phyloP scores from a whole-genome alignment of 2,888 invertebrate species.

The Ophion obscuratus region DNA sequence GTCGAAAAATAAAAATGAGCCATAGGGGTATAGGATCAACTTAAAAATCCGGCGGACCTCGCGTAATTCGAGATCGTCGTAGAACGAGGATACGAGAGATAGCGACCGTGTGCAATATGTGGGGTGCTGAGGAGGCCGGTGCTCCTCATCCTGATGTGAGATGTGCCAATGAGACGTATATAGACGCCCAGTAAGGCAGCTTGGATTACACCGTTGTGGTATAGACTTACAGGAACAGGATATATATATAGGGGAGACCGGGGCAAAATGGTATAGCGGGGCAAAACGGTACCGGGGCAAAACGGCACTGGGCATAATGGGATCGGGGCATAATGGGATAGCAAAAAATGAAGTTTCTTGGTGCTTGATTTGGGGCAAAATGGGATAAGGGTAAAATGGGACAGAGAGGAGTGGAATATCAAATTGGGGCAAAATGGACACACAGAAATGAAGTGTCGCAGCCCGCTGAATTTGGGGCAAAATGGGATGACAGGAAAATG shows the following conservation, averaged over 20 bases:
- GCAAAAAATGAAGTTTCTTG: no score
- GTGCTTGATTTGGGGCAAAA: no score
- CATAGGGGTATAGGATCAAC: constrained; percentile 52
- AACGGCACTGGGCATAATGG: no score
- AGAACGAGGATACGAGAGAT: constrained; percentile 40
- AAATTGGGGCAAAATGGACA: no score
- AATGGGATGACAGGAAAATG: no score
- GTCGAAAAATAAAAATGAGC: constrained; percentile 13
- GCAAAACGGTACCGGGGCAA: no score
- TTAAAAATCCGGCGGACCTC: constrained; percentile 64
- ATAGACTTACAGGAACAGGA: constrained; percentile 76
- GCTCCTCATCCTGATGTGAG: constrained; percentile 18
- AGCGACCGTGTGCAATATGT: constrained; percentile 22
- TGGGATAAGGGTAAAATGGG: no score
- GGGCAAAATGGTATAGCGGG: no score
- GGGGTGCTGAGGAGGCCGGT: constrained; percentile 11
- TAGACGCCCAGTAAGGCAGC: constrained; percentile 59
- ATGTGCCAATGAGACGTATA: neutral
- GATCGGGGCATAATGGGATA: no score
- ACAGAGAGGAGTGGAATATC: no score
- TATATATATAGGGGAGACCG: constrained; percentile 57
- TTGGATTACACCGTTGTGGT: constrained; percentile 77
- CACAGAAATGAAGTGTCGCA: no score
- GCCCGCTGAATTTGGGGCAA: no score
- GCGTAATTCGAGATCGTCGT: constrained; percentile 64